Evolutionary conservation across 2,888 invertebrate genomes (phyloP), one percentile per base, ranked within the genome.

Genomic region (Mamestra brassicae): DNA sequence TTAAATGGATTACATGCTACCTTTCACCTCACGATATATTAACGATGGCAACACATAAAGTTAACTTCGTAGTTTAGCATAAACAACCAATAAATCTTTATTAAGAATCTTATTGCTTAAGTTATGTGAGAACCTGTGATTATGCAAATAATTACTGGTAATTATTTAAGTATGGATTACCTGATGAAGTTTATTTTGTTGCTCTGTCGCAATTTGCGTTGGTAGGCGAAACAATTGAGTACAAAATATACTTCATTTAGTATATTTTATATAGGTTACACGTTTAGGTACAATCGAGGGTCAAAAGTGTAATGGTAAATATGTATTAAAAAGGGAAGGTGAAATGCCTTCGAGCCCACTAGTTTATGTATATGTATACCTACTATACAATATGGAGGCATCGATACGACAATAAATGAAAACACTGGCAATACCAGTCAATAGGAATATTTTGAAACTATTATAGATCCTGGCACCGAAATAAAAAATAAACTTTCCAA

Each of bases 51-150:
- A 74, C 47, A 38, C 61, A 26, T 26, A 26, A 60, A 50, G 34
- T 45, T 61, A 71, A 50, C 54, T 47, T 36, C 5, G 6, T 68
- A 36, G 64, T 72, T 60, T 52, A 71, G 64, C 80, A 74, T 79
- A 72, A 67, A 74, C 60, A 65, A 47, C 15, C 3, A 71, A 83
- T 80, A 75, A 84, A 81, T 84, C 80, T 76, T 76, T 84, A 76
- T 80, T 80, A 84, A 72, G 54, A 63, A 66, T 34, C 47, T 54
- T 60, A 54, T 74, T 68, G 47, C 66, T 47, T 76, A 75, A 80
- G 42, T 55, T 60, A 85, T 80, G 84, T 72, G 69, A n/a, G 71
- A 80, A 75, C 34, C 38, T 26, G n/a, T 7, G 57, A 58, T 70
- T 69, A 76, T 80, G 84, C 57, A 55, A 81, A 83, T 75, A 70